Evolutionary conservation across 2,113 vertebrate species (phyloP).

Genomic region (Dromaius novaehollandiae): DNA sequence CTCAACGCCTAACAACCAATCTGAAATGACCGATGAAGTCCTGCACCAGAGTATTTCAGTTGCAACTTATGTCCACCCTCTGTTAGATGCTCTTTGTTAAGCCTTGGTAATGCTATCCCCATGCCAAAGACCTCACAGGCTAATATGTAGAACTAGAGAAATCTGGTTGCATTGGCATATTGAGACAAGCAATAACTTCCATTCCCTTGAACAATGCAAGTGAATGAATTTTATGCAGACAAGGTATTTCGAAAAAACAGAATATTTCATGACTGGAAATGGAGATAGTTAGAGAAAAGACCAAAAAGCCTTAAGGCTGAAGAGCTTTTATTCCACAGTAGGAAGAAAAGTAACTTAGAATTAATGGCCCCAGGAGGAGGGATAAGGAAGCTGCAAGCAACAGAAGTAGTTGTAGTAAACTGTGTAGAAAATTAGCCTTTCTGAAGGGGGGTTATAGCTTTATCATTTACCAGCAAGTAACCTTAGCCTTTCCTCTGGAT

Average conservation of each 20-base stretch:
- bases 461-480: not conserved
- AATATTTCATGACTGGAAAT: not conserved
- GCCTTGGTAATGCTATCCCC: not conserved
- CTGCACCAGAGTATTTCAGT: not conserved
- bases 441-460: not conserved
- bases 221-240: not conserved
- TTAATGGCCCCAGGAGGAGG: constrained; percentile 50
- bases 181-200: not conserved
- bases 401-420: constrained; percentile 39
- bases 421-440: not conserved
- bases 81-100: not conserved
- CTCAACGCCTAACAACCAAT: not conserved
- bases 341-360: not conserved
- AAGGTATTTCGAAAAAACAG: not conserved
- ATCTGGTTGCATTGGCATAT: not conserved
- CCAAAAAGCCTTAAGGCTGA: not conserved
- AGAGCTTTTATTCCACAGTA: constrained; percentile 37
- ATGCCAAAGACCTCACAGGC: not conserved
- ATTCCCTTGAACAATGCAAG: not conserved
- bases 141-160: not conserved
- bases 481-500: not conserved
- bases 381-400: constrained; percentile 18
- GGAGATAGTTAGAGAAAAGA: constrained; percentile 16
- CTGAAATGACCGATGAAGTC: not conserved
- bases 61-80: not conserved